A percentile compares a stretch with the other conserved stretches of the same genome.
phyloP scores from a whole-genome alignment of 1,140 invertebrate species.

The Pectinophora gossypiella region DNA sequence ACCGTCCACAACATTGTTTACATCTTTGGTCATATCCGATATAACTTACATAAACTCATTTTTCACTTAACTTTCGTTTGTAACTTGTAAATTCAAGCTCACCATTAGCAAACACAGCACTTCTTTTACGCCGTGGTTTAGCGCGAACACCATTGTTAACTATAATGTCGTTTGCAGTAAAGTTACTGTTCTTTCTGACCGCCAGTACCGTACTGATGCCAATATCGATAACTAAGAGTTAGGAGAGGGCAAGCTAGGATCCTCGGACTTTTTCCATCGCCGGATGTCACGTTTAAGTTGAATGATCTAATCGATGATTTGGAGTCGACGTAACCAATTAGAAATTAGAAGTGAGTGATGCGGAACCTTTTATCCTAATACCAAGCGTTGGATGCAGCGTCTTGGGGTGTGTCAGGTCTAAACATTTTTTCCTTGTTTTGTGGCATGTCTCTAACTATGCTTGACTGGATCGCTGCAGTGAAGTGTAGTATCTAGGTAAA shows the following conservation, averaged over 20 bases:
- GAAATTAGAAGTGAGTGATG: neutral
- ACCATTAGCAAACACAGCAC: slow-evolving; percentile 26
- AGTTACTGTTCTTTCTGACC: slow-evolving; percentile 39
- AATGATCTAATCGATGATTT: slow-evolving; percentile 41
- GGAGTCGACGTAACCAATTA: slow-evolving; percentile 15
- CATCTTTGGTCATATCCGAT: no score
- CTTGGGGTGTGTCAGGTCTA: no score
- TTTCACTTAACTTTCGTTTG: no score
- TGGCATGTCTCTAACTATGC: no score
- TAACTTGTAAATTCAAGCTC: no score
- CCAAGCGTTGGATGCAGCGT: no score
- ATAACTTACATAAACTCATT: no score
- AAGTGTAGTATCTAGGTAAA: neutral
- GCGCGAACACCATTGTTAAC: neutral
- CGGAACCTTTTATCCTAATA: neutral
- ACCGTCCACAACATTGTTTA: no score
- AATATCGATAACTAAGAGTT: slow-evolving; percentile 30
- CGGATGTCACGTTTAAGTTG: slow-evolving; percentile 63
- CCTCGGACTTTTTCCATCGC: slow-evolving; percentile 31
- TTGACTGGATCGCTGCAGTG: no score
- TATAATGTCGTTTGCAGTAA: slow-evolving; percentile 5
- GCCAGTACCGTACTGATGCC: slow-evolving; percentile 38
- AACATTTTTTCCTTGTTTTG: no score
- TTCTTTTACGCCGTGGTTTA: neutral
- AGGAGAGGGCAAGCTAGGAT: slow-evolving; percentile 35